Evolutionary conservation across 2,888 invertebrate genomes (phyloP).

Genomic region (Liposcelis brunnea): DNA sequence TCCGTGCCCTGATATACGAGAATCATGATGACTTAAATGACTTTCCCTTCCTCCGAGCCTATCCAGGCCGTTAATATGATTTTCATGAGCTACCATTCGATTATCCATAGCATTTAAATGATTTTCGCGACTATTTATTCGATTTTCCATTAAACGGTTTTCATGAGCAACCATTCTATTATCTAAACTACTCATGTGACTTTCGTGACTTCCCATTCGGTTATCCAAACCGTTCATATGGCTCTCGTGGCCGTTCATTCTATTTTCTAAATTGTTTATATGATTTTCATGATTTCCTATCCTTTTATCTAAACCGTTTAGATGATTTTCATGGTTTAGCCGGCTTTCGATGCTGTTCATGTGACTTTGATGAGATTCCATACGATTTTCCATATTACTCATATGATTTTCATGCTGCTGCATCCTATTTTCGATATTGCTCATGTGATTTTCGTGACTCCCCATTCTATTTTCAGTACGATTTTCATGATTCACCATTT

Average conservation of each 20-base stretch:
- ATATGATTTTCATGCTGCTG: not conserved
- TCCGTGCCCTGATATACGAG: not conserved
- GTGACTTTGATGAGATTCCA: slow-evolving; percentile 3
- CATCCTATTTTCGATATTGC: slow-evolving; percentile 6
- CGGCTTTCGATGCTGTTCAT: slow-evolving; percentile 2
- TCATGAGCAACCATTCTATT: not conserved
- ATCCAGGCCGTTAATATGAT: not conserved
- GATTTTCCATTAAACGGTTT: not conserved
- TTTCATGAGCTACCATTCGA: slow-evolving; percentile 7
- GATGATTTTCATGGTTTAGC: not conserved
- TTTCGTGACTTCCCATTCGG: not conserved
- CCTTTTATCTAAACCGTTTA: slow-evolving; percentile 2
- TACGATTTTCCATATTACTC: not conserved
- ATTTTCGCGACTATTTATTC: not conserved
- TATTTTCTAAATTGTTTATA: not conserved
- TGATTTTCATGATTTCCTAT: slow-evolving; percentile 4
- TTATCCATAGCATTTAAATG: slow-evolving; percentile 2
- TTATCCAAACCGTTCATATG: slow-evolving; percentile 4
- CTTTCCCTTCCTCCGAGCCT: not conserved
- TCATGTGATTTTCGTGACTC: slow-evolving; percentile 3
- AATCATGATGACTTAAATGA: not conserved
- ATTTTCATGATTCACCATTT: not conserved
- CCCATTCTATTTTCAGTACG: not conserved
- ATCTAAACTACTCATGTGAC: slow-evolving; percentile 1
- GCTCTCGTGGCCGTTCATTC: slow-evolving; percentile 1